Base-by-base conservation (phyloP, 2,888 invertebrate species). In the Apantesis nais region DNA sequence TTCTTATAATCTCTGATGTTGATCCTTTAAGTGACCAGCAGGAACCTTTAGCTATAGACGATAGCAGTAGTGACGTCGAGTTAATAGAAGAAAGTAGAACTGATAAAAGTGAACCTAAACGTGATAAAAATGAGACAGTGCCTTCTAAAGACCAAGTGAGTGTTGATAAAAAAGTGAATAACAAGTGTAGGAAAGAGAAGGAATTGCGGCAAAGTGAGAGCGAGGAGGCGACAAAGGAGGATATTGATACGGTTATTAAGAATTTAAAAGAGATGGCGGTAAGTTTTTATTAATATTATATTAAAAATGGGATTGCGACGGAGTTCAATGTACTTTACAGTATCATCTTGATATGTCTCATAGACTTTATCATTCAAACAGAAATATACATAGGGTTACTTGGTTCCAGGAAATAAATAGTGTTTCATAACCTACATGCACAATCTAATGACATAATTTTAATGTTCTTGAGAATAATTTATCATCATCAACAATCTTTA, bases 31-130 rank as follows among this genome's bases (percentile, higher is more conserved):
- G 93, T 66, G 81, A 86, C 19, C 82, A 85, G 0, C 83, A 78
- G 3, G 94, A 94, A 71, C 89, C 93, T 0, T 78, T 93, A 0
- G 89, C 92, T 0, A 80, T 94, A 0, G 95, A 95, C 62, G 95
- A 95, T 71, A 95, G 95, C 76, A 94, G 94, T 76, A 95, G 95
- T 89, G 95, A 95, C 58, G 93, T 95, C 0, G 95, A 95, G 86
- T 82, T 95, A 64, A 87, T 95, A 2, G 94, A 94, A 71, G 92
- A 92, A 68, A 85, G 77, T 78, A 82, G 82, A 70, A 79, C 81
- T 73, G 90, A 90, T 77, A 90, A 87, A 85, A 88, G 89, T 90
- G 91, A 89, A 77, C 81, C 73, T 69, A 88, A 86, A 79, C 88
- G 88, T 90, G 90, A 90, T 79, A 83, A 76, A 75, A 78, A 73